Evolutionary conservation across 2,113 vertebrate species (phyloP).

Genomic region (Notothenia rossii): DNA sequence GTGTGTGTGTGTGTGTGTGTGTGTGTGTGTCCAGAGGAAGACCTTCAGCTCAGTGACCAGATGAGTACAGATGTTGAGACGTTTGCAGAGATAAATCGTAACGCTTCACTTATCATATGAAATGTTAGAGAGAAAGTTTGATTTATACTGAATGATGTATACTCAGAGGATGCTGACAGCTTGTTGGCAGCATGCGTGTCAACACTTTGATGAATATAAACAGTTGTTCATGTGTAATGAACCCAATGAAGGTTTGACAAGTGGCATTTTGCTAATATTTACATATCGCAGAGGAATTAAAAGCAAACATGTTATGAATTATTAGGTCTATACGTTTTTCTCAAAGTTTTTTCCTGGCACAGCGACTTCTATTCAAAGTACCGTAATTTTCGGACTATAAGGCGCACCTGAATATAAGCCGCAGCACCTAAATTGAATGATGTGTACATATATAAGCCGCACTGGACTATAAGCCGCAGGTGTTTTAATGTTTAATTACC

Average conservation of each 20-base stretch:
- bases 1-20: background rate
- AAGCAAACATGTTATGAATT: background rate
- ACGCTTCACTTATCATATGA: no score
- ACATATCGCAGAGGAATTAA: background rate
- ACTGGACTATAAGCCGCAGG: no score
- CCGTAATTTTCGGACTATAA: no score
- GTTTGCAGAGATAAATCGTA: background rate
- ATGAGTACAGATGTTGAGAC: conserved; percentile 12
- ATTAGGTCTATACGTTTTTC: background rate
- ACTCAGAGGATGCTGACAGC: background rate
- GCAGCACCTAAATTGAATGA: no score
- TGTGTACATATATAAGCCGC: no score
- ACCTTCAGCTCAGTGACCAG: background rate
- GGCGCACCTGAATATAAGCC: no score
- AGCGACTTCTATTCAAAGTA: no score
- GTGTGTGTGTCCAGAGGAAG: background rate
- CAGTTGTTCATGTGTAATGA: no score
- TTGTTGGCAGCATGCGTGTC: background rate
- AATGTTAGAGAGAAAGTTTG: no score
- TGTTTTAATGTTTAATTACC: no score
- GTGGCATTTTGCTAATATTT: background rate
- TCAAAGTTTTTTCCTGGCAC: background rate
- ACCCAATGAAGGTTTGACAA: background rate
- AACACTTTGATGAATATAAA: background rate
- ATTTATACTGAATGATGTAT: no score